phyloP scores from a whole-genome alignment of 2,797 vertebrate species.

The Borostomias antarcticus region DNA sequence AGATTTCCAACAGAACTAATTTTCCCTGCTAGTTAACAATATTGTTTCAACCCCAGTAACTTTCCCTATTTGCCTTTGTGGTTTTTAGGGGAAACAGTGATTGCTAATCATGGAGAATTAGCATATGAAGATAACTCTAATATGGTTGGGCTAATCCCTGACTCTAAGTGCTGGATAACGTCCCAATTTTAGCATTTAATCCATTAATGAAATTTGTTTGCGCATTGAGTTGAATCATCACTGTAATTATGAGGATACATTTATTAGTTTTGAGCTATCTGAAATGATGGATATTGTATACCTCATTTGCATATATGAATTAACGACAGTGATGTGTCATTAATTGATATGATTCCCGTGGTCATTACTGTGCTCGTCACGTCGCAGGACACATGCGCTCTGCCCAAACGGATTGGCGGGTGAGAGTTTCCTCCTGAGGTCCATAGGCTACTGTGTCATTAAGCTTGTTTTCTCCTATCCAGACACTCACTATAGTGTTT shows the following conservation, averaged over 20 bases:
- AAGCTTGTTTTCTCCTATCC: too few species aligned
- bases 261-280: slow-evolving; percentile 78
- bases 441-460: slow-evolving; percentile 11
- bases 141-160: slow-evolving; percentile 77
- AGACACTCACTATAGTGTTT: background rate
- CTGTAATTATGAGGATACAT: slow-evolving; percentile 76
- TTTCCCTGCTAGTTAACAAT: slow-evolving; percentile 63
- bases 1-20: slow-evolving; percentile 54
- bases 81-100: slow-evolving; percentile 72
- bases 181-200: slow-evolving; percentile 81
- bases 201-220: slow-evolving; percentile 85
- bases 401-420: slow-evolving; percentile 42
- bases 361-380: slow-evolving; percentile 63
- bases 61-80: slow-evolving; percentile 72
- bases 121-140: slow-evolving; percentile 81
- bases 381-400: slow-evolving; percentile 16
- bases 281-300: slow-evolving; percentile 72
- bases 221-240: slow-evolving; percentile 82
- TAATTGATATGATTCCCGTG: slow-evolving; percentile 76
- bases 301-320: slow-evolving; percentile 78
- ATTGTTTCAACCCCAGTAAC: slow-evolving; percentile 73
- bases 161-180: slow-evolving; percentile 77
- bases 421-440: slow-evolving; percentile 39
- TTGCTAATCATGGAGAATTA: slow-evolving; percentile 79
- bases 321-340: slow-evolving; percentile 77